Evolutionary conservation across 2,797 vertebrate genomes (phyloP), one percentile per base, ranked within the genome.

Genomic region (Coendou prehensilis): DNA sequence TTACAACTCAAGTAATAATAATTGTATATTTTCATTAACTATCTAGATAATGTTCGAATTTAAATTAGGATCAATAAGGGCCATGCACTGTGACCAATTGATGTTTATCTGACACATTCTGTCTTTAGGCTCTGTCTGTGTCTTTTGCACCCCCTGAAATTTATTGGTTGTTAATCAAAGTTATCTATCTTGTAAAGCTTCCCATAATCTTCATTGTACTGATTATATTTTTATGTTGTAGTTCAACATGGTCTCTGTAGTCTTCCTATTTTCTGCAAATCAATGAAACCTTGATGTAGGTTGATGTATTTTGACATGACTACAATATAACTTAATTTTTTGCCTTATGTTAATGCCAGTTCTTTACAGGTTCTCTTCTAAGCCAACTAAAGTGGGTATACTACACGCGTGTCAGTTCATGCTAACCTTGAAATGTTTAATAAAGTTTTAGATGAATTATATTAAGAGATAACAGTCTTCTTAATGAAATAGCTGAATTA

Each of bases 151-250:
- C 13, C 3, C 33, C 13, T 61, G 11, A 6, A 89, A 37, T 52
- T 94, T 94, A 64, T 80, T 93, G 52, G 23, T 52, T 95, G 37
- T 86, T 76, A 73, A 75, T 85, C 28, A 81, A 91, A 83, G 2
- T 78, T 67, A 28, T 56, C 61, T 78, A 33, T 86, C 54, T 2
- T 87, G 0, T 87, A 93, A 71, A 47, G 28, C 79, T 96, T 69
- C 1, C 11, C 28, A 92, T 37, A 52, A 87, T 81, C 33, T 87
- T 17, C 86, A 79, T 86, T 87, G 85, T 85, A 64, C 18, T 93
- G 64, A 61, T 67, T 91, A 14, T 30, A 59, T 86, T 79, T 22
- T 17, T 67, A 30, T 93, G 22, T 45, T 78, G 4, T 37, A 78
- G 33, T 83, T 89, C 86, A 87, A 37, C 61, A 28, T 50, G 15